Evolutionary conservation across 2,888 invertebrate species (phyloP), one percentile per base, ranked within the genome.

Genomic region (Hypomecis atomaria): DNA sequence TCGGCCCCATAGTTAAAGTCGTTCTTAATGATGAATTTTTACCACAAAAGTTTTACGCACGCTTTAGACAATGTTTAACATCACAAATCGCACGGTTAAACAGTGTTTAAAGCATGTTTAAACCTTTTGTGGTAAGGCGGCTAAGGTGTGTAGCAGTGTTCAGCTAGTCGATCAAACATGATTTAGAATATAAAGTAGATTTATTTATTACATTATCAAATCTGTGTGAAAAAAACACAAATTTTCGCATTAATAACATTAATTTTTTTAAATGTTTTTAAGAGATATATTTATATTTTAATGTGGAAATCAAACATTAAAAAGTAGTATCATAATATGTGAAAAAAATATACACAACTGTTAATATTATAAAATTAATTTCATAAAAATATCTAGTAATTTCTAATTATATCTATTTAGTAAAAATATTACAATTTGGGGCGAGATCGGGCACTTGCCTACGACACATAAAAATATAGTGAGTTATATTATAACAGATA

Each of bases 281-380:
- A n/a, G 9, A 45, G 71, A 70, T 71, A 66, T 66, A 62, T 63
- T 48, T 43, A n/a, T 59, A 48, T 63, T 67, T 67, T 69, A 70
- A 69, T 69, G 65, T 69, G 62, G 69, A 74, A 74, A 67, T 71
- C 71, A 65, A 69, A 70, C 66, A 65, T 71, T 69, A 72, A 66
- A 42, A 60, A 23, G 40, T 47, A 64, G 23, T 33, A 42, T 42
- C 48, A 34, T 75, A 71, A 65, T 71, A 78, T 69, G 78, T 79
- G 83, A 55, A 40, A 82, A 83, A 83, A 85, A 85, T 86, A 84
- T 82, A 85, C 82, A 80, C 79, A 78, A 78, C 75, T 67, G 69
- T 77, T 78, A 74, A 71, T 69, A 74, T 73, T 54, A 62, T 82
- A 85, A 84, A 85, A 85, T 84, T 86, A 78, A 80, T 70, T 76